Percentiles rank a stretch among this genome's conserved stretches.
Conservation (phyloP, 2,797 vertebrate genomes). For the Helostoma temminkii region DNA sequence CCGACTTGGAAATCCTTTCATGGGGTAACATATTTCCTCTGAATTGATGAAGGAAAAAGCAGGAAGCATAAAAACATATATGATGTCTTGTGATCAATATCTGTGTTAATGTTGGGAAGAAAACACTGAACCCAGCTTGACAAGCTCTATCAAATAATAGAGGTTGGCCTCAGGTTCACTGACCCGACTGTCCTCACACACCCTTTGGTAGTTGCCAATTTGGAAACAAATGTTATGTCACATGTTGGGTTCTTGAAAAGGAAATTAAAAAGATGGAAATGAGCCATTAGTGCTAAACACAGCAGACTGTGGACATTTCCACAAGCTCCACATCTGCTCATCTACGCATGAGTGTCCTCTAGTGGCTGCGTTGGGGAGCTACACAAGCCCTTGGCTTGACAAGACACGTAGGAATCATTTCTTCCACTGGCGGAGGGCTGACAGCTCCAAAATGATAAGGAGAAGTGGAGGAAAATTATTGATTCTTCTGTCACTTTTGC, state of each 20-base stretch:
- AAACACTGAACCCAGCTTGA: background rate
- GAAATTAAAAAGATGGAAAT: slow-evolving; percentile 27
- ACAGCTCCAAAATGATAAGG: slow-evolving; percentile 54
- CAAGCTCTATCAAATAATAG: too few species aligned
- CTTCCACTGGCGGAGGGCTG: slow-evolving; percentile 35
- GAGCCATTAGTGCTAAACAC: slow-evolving; percentile 12
- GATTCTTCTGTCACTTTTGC: slow-evolving; percentile 58
- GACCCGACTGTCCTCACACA: slow-evolving; percentile 15
- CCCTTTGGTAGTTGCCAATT: slow-evolving; percentile 8
- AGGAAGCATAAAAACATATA: slow-evolving; percentile 48
- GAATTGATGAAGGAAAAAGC: slow-evolving; percentile 50
- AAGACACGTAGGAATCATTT: slow-evolving; percentile 24
- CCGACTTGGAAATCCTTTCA: slow-evolving; percentile 56
- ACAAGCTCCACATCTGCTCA: slow-evolving; percentile 15
- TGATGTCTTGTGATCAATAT: slow-evolving; percentile 56
- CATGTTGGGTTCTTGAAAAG: slow-evolving; percentile 23
- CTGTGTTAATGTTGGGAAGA: slow-evolving; percentile 45
- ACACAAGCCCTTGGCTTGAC: slow-evolving; percentile 9
- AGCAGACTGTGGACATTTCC: background rate
- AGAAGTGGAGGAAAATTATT: slow-evolving; percentile 47
- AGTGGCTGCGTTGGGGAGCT: slow-evolving; percentile 59
- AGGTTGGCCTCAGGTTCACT: too few species aligned
- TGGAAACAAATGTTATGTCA: slow-evolving; percentile 22
- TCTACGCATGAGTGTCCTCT: slow-evolving; percentile 73
- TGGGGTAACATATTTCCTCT: slow-evolving; percentile 62